Evolutionary conservation across 2,888 invertebrate species (phyloP).

Genomic region (Clusia tigrina): DNA sequence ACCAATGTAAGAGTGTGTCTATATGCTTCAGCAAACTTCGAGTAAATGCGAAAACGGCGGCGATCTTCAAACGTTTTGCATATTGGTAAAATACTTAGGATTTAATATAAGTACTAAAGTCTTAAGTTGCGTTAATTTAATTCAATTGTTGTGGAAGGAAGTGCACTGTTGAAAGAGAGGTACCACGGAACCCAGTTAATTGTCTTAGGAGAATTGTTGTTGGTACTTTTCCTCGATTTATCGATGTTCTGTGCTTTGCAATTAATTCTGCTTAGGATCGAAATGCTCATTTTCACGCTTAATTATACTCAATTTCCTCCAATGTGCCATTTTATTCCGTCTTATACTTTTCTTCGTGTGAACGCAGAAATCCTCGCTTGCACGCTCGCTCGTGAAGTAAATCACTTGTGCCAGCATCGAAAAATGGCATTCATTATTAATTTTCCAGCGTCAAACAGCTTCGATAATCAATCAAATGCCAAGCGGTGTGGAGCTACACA

Average conservation of each 20-base stretch:
- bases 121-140: too few species aligned
- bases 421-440: slow-evolving; percentile 12
- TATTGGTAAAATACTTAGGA: too few species aligned
- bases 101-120: too few species aligned
- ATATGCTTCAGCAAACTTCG: too few species aligned
- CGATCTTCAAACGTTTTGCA: too few species aligned
- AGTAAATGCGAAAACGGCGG: too few species aligned
- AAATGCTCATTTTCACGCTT: background rate
- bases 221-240: too few species aligned
- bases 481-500: slow-evolving; percentile 16
- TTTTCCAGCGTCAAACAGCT: slow-evolving; percentile 22
- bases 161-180: too few species aligned
- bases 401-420: background rate
- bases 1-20: too few species aligned
- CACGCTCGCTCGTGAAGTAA: background rate
- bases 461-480: slow-evolving; percentile 30
- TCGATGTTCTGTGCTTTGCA: background rate
- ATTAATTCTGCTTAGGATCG: background rate
- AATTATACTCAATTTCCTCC: background rate
- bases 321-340: background rate
- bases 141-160: too few species aligned
- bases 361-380: background rate
- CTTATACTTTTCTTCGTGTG: background rate
- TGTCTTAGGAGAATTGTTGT: too few species aligned
- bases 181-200: too few species aligned